A percentile compares a stretch with the other conserved stretches of the same genome.
Conservation (phyloP, 2,113 vertebrate genomes). For the Aphyosemion australe region DNA sequence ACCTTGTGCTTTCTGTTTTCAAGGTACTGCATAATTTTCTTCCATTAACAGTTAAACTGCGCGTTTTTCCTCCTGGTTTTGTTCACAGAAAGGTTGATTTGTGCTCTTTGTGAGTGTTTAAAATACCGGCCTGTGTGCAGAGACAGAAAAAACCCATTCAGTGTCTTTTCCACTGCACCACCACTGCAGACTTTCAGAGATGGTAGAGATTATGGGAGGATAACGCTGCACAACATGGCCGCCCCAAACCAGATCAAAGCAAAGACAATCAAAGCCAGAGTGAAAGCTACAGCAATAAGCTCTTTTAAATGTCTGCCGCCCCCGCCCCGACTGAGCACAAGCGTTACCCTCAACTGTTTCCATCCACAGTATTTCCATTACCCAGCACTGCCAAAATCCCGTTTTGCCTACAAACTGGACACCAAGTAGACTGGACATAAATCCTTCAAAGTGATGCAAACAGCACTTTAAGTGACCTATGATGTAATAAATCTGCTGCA, state of each 20-base stretch:
- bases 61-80: constrained; percentile 21
- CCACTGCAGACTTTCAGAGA: constrained; percentile 61
- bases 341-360: constrained; percentile 64
- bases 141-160: constrained; percentile 33
- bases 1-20: constrained; percentile 32
- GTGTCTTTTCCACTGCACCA: constrained; percentile 60
- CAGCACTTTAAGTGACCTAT: constrained; percentile 59
- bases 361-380: constrained; percentile 58
- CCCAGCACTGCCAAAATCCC: constrained; percentile 49
- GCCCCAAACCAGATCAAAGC: constrained; percentile 77
- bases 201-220: constrained; percentile 71
- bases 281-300: constrained; percentile 75
- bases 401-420: constrained; percentile 48
- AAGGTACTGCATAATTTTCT: constrained; percentile 31
- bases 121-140: constrained; percentile 23
- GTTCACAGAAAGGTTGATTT: constrained; percentile 39
- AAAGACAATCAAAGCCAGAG: constrained; percentile 78
- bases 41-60: constrained; percentile 1
- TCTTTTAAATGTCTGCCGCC: constrained; percentile 71
- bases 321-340: constrained; percentile 29
- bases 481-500: constrained; percentile 57
- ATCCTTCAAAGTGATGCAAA: constrained; percentile 75
- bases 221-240: constrained; percentile 74
- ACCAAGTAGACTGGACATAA: constrained; percentile 53
- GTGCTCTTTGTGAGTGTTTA: constrained; percentile 24